Percentiles rank a stretch among this genome's conserved stretches.
Evolutionary conservation across 2,113 vertebrate genomes (phyloP).

Genomic region (Clarias batrachus): DNA sequence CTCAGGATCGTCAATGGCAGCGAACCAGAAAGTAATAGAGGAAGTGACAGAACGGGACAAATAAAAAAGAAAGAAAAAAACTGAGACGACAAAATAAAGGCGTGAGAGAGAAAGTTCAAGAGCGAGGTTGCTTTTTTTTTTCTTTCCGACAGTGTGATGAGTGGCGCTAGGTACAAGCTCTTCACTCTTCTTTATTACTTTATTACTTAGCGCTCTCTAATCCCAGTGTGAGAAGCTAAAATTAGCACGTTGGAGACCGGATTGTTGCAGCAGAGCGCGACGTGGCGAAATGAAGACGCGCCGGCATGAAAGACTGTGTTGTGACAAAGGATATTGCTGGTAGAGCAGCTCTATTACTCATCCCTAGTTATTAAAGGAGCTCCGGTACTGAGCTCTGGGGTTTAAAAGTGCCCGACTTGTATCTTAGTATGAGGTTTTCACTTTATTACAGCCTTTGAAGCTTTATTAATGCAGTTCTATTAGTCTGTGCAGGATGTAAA

Average conservation of each 20-base stretch:
- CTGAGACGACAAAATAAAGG: background rate
- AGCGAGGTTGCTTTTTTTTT: background rate
- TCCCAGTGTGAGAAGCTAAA: constrained; percentile 31
- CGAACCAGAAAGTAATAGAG: background rate
- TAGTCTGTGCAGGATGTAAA: background rate
- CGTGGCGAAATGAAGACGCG: background rate
- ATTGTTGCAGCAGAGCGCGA: background rate
- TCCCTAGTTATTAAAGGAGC: background rate
- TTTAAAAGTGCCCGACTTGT: background rate
- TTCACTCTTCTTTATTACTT: constrained; percentile 13
- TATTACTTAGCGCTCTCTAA: constrained; percentile 31
- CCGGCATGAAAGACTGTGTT: background rate
- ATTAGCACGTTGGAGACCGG: background rate
- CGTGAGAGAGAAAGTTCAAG: background rate
- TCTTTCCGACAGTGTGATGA: background rate
- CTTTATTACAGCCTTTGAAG: background rate
- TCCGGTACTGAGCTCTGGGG: background rate
- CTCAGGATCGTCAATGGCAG: background rate
- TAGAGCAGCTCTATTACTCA: background rate
- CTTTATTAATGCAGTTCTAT: background rate
- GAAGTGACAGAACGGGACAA: background rate
- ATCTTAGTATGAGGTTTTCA: background rate
- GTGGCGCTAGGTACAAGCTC: background rate
- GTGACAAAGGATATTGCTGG: background rate
- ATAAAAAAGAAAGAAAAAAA: background rate